Percentiles rank a stretch among this genome's conserved stretches.
These are phyloP conservation scores for Nephila pilipes DNA, from an alignment of 1,140 invertebrate genomes.

Conservation along the genomic window DNA sequence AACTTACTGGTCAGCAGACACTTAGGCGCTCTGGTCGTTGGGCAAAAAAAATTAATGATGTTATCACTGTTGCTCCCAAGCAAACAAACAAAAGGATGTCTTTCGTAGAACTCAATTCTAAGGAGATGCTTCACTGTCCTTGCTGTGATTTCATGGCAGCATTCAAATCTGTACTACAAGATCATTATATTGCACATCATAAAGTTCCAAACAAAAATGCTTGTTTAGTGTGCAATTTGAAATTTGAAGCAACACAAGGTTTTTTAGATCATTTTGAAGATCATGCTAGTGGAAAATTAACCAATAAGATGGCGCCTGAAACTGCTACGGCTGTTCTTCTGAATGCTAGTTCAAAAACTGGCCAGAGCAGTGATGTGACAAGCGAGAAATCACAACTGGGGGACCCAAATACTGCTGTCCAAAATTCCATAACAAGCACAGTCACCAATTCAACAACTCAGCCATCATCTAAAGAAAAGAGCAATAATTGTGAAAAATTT, in stretches of 20 bases:
- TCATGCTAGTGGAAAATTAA: constrained; percentile 43
- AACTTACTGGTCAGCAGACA: background rate
- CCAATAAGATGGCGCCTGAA: constrained; percentile 15
- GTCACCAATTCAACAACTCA: constrained; percentile 9
- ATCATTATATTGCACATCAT: constrained; percentile 70
- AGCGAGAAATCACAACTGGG: background rate
- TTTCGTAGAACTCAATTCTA: background rate
- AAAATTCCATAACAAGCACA: constrained; percentile 24
- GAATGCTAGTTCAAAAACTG: background rate
- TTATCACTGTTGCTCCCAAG: constrained; percentile 43
- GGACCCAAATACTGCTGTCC: background rate
- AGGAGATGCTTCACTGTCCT: constrained; percentile 68
- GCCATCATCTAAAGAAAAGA: constrained; percentile 20
- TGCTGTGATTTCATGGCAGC: constrained; percentile 71
- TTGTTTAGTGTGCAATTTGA: constrained; percentile 64
- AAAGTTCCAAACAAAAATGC: constrained; percentile 67
- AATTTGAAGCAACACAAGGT: constrained; percentile 56
- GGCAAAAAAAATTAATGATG: constrained; percentile 67
- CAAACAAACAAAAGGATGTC: background rate
- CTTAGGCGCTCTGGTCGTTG: constrained; percentile 67
- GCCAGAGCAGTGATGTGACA: background rate
- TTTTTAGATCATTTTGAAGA: constrained; percentile 69
- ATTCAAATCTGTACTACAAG: constrained; percentile 64
- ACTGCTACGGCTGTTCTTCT: background rate
- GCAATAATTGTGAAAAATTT: constrained; percentile 8